Percentiles rank a stretch among this genome's conserved stretches.
These are phyloP conservation scores for Heliothis subflexa DNA, from an alignment of 1,140 invertebrate genomes.

Conservation along the genomic window DNA sequence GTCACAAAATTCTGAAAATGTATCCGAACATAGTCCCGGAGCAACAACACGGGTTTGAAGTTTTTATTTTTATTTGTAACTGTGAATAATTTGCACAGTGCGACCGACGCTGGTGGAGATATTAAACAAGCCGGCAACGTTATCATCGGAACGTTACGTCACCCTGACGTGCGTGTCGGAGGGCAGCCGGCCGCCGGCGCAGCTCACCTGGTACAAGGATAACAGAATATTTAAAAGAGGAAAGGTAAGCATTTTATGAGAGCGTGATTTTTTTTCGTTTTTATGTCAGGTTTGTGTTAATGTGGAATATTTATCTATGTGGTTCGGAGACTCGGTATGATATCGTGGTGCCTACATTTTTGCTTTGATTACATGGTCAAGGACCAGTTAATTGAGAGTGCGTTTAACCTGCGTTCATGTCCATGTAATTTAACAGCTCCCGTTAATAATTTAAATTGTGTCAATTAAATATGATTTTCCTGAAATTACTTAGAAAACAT, in stretches of 20 bases:
- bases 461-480: too few relatives aligned
- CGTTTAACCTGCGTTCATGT: too few relatives aligned
- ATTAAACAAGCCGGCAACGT: conserved; percentile 89
- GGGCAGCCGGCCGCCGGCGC: conserved; percentile 94
- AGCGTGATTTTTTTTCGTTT: not conserved
- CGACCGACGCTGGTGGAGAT: conserved; percentile 92
- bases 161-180: conserved; percentile 92
- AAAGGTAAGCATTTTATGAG: conserved; percentile 86
- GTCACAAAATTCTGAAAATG: not conserved
- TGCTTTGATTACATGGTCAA: too few relatives aligned
- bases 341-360: too few relatives aligned
- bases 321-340: too few relatives aligned
- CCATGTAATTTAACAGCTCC: too few relatives aligned
- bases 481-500: too few relatives aligned
- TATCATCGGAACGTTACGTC: conserved; percentile 92
- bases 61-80: conserved; percentile 21
- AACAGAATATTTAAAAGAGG: conserved; percentile 90
- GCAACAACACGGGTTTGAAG: not conserved
- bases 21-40: not conserved
- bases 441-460: too few relatives aligned
- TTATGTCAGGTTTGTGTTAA: too few relatives aligned
- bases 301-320: too few relatives aligned
- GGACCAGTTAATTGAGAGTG: too few relatives aligned
- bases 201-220: conserved; percentile 93
- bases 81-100: conserved; percentile 85